Evolutionary conservation across 2,888 invertebrate genomes (phyloP).

Genomic region (Mayetiola destructor): DNA sequence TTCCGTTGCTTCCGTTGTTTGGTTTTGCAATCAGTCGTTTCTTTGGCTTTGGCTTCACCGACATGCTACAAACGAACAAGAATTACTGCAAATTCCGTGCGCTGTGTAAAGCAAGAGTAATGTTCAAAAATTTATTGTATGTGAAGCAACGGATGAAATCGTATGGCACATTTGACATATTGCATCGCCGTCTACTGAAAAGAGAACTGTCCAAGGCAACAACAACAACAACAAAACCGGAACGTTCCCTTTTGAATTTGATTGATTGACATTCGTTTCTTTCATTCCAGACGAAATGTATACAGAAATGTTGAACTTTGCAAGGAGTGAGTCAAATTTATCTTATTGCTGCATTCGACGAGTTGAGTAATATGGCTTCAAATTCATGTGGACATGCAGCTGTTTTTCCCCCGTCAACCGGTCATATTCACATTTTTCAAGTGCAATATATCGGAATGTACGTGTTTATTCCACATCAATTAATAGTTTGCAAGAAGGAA

Average conservation of each 20-base stretch:
- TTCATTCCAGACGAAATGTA: too few relatives aligned
- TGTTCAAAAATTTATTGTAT: background rate
- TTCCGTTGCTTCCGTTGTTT: background rate
- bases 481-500: background rate
- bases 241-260: constrained; percentile 8
- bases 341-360: too few relatives aligned
- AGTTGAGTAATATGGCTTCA: too few relatives aligned
- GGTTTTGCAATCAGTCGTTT: background rate
- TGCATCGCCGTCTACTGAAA: background rate
- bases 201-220: background rate
- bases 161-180: constrained; percentile 5
- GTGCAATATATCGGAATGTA: background rate
- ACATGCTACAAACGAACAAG: too few relatives aligned
- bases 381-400: too few relatives aligned
- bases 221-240: background rate
- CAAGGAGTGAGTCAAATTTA: too few relatives aligned
- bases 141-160: constrained; percentile 3
- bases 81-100: too few relatives aligned
- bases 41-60: background rate
- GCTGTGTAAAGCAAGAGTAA: too few relatives aligned
- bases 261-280: constrained; percentile 10
- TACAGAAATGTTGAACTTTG: too few relatives aligned
- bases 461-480: constrained; percentile 9
- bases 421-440: background rate
- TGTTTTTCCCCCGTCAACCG: background rate